Conservation (phyloP, 2,113 vertebrate species). For the Gila orcuttii region DNA sequence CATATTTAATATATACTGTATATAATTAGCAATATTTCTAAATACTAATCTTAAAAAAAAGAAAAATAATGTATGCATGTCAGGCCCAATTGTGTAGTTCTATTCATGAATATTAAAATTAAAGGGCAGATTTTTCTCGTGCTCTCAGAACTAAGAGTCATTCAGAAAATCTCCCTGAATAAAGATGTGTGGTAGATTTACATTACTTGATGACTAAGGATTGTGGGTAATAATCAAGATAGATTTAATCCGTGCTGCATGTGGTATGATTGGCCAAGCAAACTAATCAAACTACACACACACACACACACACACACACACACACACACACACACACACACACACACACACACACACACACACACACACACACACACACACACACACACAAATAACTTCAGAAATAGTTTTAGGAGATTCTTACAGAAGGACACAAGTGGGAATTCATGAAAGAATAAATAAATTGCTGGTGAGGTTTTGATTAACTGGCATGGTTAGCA, state of each 20-base stretch:
- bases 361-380: background rate
- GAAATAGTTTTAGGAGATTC: slow-evolving; percentile 55
- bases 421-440: slow-evolving; percentile 29
- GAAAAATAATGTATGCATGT: too few species aligned
- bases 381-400: slow-evolving; percentile 25
- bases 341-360: slow-evolving; percentile 17
- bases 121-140: background rate
- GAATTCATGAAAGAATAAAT: slow-evolving; percentile 24
- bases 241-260: slow-evolving; percentile 63
- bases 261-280: slow-evolving; percentile 58
- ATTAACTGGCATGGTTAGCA: slow-evolving; percentile 44
- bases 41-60: too few species aligned
- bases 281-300: slow-evolving; percentile 55
- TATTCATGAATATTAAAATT: background rate
- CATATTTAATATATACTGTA: background rate
- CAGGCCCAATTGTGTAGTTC: background rate
- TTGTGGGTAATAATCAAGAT: slow-evolving; percentile 66
- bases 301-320: slow-evolving; percentile 13
- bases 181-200: slow-evolving; percentile 64
- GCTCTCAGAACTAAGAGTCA: slow-evolving; percentile 42
- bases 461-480: slow-evolving; percentile 36
- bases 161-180: slow-evolving; percentile 60
- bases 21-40: too few species aligned
- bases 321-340: background rate
- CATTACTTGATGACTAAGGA: slow-evolving; percentile 66